phyloP scores from a whole-genome alignment of 92 coral and sea anemone genomes.

The Parazoanthus swiftii region DNA sequence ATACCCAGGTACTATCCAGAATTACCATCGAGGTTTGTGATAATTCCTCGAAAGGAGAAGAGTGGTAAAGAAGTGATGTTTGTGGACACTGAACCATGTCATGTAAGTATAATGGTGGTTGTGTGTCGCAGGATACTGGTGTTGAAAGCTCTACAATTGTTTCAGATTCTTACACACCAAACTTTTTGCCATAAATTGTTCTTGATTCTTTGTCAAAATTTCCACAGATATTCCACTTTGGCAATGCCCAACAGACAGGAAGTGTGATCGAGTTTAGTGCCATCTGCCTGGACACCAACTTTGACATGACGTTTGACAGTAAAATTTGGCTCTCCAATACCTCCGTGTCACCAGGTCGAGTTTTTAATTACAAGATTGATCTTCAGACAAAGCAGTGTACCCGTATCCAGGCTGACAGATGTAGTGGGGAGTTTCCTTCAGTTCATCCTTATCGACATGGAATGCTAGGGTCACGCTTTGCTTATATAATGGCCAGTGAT shows the following conservation, averaged over 20 bases:
- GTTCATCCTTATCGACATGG: conserved; percentile 86
- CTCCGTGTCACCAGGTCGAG: conserved; percentile 78
- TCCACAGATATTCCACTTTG: conserved; percentile 83
- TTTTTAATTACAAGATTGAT: conserved; percentile 63
- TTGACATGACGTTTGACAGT: conserved; percentile 82
- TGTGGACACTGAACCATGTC: conserved; percentile 88
- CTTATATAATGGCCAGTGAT: conserved; percentile 83
- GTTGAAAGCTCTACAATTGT: neutral
- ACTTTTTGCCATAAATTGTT: too few species aligned
- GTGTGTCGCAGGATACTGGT: neutral
- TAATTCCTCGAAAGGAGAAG: conserved; percentile 66
- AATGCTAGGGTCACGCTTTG: conserved; percentile 62
- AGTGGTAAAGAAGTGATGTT: conserved; percentile 51
- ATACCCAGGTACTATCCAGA: conserved; percentile 59
- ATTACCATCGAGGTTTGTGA: conserved; percentile 82
- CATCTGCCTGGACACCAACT: conserved; percentile 76
- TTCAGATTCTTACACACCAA: neutral
- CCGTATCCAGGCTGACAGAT: conserved; percentile 64
- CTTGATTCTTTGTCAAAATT: neutral
- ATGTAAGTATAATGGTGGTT: conserved; percentile 53
- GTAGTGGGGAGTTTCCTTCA: conserved; percentile 75
- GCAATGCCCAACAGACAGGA: conserved; percentile 73
- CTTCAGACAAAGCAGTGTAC: conserved; percentile 57
- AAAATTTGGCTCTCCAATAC: conserved; percentile 76
- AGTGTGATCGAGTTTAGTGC: conserved; percentile 64